A percentile compares a stretch with the other conserved stretches of the same genome.
These are phyloP conservation scores for Platichthys stellatus DNA, from an alignment of 2,113 vertebrate species.

Conservation along the genomic window DNA sequence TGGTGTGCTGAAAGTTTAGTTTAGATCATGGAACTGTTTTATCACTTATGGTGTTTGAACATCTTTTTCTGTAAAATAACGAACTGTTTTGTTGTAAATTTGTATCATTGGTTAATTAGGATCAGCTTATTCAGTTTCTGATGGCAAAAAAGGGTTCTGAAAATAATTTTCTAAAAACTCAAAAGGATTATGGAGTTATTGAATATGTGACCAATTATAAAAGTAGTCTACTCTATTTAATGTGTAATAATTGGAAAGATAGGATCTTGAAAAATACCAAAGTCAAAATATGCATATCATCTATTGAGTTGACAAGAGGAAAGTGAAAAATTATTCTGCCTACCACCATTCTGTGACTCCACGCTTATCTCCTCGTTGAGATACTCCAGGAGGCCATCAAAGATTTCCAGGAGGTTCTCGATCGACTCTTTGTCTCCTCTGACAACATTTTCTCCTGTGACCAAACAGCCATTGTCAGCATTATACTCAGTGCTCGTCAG, in stretches of 20 bases:
- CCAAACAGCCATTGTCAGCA: slow-evolving; percentile 14
- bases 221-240: too few relatives aligned
- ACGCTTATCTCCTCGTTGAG: slow-evolving; percentile 90
- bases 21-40: too few relatives aligned
- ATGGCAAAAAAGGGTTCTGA: background rate
- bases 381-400: slow-evolving; percentile 95
- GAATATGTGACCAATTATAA: too few relatives aligned
- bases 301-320: background rate
- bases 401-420: slow-evolving; percentile 95
- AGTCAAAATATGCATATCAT: background rate
- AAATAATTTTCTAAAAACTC: too few relatives aligned
- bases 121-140: background rate
- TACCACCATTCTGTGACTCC: slow-evolving; percentile 84
- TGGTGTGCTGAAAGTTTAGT: too few relatives aligned
- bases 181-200: too few relatives aligned
- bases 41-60: too few relatives aligned
- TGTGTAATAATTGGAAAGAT: too few relatives aligned
- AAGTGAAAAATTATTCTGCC: slow-evolving; percentile 39
- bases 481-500: background rate
- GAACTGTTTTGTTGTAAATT: too few relatives aligned
- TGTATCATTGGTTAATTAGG: too few relatives aligned
- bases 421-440: slow-evolving; percentile 90
- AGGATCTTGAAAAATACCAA: too few relatives aligned
- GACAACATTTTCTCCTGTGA: slow-evolving; percentile 93
- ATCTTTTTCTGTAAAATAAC: too few relatives aligned